These are phyloP conservation scores for Phrynocephalus versicolor DNA, from an alignment of 2,113 vertebrate genomes.

Conservation along the genomic window DNA sequence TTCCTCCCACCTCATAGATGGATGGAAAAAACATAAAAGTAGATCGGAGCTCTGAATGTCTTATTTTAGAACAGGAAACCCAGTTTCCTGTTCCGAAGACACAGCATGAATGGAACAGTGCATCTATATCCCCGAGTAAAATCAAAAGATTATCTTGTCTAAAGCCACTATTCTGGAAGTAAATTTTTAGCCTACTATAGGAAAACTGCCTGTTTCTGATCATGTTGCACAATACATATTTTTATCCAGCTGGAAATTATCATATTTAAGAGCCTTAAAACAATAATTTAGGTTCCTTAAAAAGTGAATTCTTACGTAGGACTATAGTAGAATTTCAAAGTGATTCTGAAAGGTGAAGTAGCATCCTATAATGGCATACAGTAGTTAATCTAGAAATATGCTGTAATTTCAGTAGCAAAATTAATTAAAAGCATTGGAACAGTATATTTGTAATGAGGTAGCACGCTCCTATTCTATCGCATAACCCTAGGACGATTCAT, in stretches of 20 bases:
- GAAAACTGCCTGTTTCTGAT: neutral
- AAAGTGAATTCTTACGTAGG: neutral
- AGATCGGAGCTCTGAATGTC: neutral
- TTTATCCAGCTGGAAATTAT: neutral
- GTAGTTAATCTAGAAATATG: neutral
- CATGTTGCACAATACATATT: too few relatives aligned
- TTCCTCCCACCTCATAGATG: neutral
- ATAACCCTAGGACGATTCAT: neutral
- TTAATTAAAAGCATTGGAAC: neutral
- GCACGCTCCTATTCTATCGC: neutral
- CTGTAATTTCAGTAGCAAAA: neutral
- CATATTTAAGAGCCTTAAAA: neutral
- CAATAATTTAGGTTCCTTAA: neutral
- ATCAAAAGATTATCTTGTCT: neutral
- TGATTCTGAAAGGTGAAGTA: neutral
- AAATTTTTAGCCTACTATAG: neutral
- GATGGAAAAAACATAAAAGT: too few relatives aligned
- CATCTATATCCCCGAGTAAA: neutral
- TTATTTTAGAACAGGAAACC: neutral
- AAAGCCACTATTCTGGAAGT: neutral
- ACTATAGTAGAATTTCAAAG: neutral
- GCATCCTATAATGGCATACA: neutral
- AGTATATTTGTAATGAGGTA: neutral
- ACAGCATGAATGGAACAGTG: neutral
- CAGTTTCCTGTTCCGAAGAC: neutral